Base-by-base conservation (phyloP, 2,113 vertebrate genomes). In the Glaucidium brasilianum region DNA sequence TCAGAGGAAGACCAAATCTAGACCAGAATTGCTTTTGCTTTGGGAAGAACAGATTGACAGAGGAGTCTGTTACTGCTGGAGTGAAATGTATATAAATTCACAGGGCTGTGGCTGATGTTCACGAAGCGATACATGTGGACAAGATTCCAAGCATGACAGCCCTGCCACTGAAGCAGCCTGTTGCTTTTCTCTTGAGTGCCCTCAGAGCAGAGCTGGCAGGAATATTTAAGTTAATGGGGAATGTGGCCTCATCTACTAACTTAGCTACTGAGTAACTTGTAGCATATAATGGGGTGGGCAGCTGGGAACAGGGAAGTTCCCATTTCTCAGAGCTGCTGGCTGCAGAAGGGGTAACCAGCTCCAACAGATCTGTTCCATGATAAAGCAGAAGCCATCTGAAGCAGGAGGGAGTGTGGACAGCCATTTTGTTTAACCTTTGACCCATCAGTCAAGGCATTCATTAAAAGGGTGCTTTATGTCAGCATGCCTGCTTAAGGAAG, bases 61-160 rank as follows among this genome's bases (percentile, higher is more conserved):
- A 79, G 30, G 11, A 26, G 15, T 25, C 26, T 71, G 34, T 26
- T 56, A 12, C 0, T 75, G 62, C 77, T 69, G 35, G 68, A 60
- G 43, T 27, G 34, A 79, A 82, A 29, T 3, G 19, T 20, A 9
- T 21, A 3, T 11, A 7, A 39, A 22, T 30, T 63, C 59, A 9
- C 16, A 14, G 59, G 34, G 47, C 55, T 63, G 47, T 12, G 52
- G 71, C 30, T 66, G 45, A 3, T 0, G 4, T 22, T 83, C 37
- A 4, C 8, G 2, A 15, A 11, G n/a, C 0, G 4, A 34, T 26
- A 21, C 3, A 2, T 0, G 6, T 5, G 43, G 58, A 37, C 39
- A 45, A 8, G 43, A 22, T 25, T n/a, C 64, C 25, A 26, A 21
- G 12, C 1, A 6, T 17, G 72, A 23, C 47, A 23, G 9, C 35